phyloP scores from a whole-genome alignment of 2,888 invertebrate genomes.

The Brenthis ino region DNA sequence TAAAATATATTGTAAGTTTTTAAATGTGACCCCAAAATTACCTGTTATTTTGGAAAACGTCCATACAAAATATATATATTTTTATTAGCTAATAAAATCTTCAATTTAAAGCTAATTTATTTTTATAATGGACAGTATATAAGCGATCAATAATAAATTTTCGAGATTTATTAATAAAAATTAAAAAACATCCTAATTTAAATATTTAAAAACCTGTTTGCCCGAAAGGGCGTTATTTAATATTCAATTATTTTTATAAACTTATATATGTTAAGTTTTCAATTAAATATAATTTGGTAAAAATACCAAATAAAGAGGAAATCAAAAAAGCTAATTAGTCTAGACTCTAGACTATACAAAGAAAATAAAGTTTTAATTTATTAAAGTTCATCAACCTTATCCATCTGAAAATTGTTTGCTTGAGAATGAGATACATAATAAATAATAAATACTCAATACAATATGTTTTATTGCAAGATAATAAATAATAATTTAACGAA shows the following conservation, averaged over 20 bases:
- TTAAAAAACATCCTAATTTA: slow-evolving; percentile 17
- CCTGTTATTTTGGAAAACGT: slow-evolving; percentile 36
- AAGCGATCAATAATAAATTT: slow-evolving; percentile 25
- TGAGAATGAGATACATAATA: background rate
- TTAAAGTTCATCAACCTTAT: slow-evolving; percentile 14
- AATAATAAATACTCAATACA: too few species aligned
- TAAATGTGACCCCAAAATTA: slow-evolving; percentile 36
- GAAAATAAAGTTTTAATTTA: background rate
- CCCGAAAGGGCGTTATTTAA: slow-evolving; percentile 5
- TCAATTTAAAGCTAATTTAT: slow-evolving; percentile 37
- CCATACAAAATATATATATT: slow-evolving; percentile 37
- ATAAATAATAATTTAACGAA: too few species aligned
- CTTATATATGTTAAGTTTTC: background rate
- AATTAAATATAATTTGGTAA: slow-evolving; percentile 2
- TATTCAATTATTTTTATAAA: background rate
- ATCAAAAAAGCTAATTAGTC: background rate
- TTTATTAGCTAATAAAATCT: slow-evolving; percentile 32
- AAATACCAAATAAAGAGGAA: background rate
- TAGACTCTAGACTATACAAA: background rate
- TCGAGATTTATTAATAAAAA: slow-evolving; percentile 23
- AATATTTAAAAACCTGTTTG: slow-evolving; percentile 21
- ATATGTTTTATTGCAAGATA: too few species aligned
- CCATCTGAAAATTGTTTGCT: background rate
- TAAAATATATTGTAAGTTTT: slow-evolving; percentile 24
- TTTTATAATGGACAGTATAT: slow-evolving; percentile 16